Percentiles rank a stretch among this genome's conserved stretches.
Conservation (phyloP, 2,797 vertebrate species). For the Helarctos malayanus region DNA sequence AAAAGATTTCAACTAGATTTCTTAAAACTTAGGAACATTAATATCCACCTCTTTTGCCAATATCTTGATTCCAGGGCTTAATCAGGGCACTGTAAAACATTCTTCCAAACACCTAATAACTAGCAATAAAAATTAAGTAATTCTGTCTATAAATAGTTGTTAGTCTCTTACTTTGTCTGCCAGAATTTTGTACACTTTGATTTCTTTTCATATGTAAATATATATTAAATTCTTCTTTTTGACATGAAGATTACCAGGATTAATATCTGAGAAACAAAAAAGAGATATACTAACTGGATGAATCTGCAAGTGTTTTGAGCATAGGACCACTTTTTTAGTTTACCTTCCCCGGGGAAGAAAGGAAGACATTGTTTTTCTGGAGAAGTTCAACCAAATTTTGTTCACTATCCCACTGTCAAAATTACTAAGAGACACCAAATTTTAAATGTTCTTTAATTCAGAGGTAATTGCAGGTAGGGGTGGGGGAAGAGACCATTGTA, state of each 20-base stretch:
- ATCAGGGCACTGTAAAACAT: not conserved
- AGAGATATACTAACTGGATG: not conserved
- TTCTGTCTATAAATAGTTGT: not conserved
- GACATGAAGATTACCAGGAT: not conserved
- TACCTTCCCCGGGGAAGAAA: accelerated
- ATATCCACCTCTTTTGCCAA: not conserved
- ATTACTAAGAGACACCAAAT: not conserved
- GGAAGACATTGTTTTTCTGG: not conserved
- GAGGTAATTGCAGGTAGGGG: not conserved
- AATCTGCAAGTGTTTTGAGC: not conserved
- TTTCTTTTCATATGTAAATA: not conserved
- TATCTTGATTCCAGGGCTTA: not conserved
- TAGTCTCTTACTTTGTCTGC: not conserved
- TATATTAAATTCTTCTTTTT: not conserved
- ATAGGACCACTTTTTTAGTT: not conserved
- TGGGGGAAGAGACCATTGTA: not conserved
- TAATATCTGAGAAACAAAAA: not conserved
- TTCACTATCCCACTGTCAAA: not conserved
- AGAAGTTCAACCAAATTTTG: not conserved
- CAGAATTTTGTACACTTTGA: not conserved
- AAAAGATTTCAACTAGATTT: not conserved
- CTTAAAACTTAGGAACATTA: not conserved
- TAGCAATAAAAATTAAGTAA: not conserved
- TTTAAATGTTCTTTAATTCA: not conserved
- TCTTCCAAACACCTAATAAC: not conserved